These are phyloP conservation scores for Agrochola lychnidis DNA, from an alignment of 2,888 invertebrate genomes.

Conservation along the genomic window DNA sequence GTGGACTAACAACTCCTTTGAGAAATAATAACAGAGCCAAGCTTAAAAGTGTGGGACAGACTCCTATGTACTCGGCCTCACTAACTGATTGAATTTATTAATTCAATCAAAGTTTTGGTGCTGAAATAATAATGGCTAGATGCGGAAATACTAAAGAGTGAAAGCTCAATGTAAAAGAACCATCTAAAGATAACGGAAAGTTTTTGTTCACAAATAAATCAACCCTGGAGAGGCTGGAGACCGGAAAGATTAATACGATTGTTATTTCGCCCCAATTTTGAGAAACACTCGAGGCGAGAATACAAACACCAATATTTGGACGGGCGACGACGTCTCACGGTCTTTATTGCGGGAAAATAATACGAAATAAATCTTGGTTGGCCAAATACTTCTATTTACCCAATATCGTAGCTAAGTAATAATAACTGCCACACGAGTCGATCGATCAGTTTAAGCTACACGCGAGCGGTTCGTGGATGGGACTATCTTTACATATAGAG, in stretches of 20 bases:
- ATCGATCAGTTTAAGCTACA: background rate
- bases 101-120: background rate
- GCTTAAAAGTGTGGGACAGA: slow-evolving; percentile 37
- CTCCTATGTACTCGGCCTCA: slow-evolving; percentile 8
- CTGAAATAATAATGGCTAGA: background rate
- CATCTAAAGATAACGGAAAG: slow-evolving; percentile 1
- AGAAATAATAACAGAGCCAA: slow-evolving; percentile 41
- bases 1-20: slow-evolving; percentile 36
- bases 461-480: background rate
- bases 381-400: slow-evolving; percentile 67
- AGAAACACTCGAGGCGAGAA: slow-evolving; percentile 49
- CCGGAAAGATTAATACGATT: slow-evolving; percentile 52
- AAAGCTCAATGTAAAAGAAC: background rate
- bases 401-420: slow-evolving; percentile 23
- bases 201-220: slow-evolving; percentile 45
- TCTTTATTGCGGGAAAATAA: slow-evolving; percentile 43
- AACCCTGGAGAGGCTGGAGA: slow-evolving; percentile 22
- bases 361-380: slow-evolving; percentile 63
- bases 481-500: background rate
- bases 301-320: slow-evolving; percentile 57
- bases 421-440: background rate
- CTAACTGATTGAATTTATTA: slow-evolving; percentile 13
- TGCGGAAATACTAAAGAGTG: background rate
- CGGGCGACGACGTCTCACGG: slow-evolving; percentile 38
- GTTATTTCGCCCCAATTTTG: slow-evolving; percentile 47